Conservation (phyloP, 2,113 vertebrate genomes). For the Morone chrysops region DNA sequence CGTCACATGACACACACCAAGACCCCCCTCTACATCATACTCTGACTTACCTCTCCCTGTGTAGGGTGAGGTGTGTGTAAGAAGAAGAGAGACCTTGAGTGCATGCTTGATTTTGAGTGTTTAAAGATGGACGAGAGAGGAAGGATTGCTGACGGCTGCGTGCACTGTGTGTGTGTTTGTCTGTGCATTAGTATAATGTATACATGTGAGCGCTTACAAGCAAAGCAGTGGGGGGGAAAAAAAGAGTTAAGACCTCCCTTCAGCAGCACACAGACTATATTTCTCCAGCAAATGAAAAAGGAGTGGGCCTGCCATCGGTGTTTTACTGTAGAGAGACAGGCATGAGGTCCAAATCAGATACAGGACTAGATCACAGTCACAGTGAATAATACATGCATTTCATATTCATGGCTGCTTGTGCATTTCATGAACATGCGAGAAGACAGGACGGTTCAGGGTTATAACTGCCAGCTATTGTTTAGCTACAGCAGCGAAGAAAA, state of each 20-base stretch:
- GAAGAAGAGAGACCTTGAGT: conserved; percentile 43
- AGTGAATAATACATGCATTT: conserved; percentile 64
- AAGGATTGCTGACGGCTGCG: conserved; percentile 5
- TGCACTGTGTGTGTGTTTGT: conserved; percentile 6
- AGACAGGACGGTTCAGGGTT: conserved; percentile 44
- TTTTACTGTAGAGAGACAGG: conserved; percentile 52
- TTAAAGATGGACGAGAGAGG: conserved; percentile 2
- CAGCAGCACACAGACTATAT: conserved; percentile 30
- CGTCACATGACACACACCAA: conserved; percentile 38
- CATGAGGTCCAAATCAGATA: conserved; percentile 55
- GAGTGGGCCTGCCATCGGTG: conserved; percentile 49
- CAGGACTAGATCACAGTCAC: conserved; percentile 44
- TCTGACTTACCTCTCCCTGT: conserved; percentile 7
- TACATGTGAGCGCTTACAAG: conserved; percentile 14
- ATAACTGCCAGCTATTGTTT: conserved; percentile 55
- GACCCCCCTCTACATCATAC: conserved; percentile 46
- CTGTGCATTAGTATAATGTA: conserved; percentile 19
- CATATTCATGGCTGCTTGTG: conserved; percentile 52
- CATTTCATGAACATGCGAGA: conserved; percentile 56
- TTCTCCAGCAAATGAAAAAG: conserved; percentile 64
- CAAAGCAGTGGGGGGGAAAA: not conserved
- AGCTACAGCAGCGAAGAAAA: not conserved
- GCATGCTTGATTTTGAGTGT: conserved; percentile 31
- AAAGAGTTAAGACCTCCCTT: conserved; percentile 33
- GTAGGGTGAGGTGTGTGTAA: not conserved